Percentiles rank a stretch among this genome's conserved stretches.
These are phyloP conservation scores for Lepeophtheirus nordmannii DNA, from an alignment of 2,888 invertebrate species.

Conservation along the genomic window DNA sequence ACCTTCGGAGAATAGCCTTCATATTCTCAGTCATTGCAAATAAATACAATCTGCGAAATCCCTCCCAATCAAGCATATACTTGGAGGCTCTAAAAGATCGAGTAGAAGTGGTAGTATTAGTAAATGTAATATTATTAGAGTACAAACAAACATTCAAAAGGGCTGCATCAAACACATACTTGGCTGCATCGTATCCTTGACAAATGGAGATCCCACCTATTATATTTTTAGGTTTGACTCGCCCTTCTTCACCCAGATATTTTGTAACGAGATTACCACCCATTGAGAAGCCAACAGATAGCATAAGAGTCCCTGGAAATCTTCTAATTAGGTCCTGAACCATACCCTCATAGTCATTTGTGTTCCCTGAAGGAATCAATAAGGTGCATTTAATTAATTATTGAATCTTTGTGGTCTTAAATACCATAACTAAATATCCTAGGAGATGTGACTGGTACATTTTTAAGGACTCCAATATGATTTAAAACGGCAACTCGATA, in stretches of 20 bases:
- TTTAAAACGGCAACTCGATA: constrained; percentile 83
- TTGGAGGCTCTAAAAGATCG: constrained; percentile 54
- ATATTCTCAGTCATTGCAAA: constrained; percentile 87
- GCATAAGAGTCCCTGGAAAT: constrained; percentile 46
- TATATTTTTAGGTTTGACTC: constrained; percentile 46
- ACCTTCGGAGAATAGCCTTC: constrained; percentile 67
- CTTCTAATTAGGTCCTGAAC: constrained; percentile 46
- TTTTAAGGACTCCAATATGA: constrained; percentile 73
- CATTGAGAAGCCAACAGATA: constrained; percentile 79
- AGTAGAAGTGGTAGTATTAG: too few species aligned
- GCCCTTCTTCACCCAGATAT: constrained; percentile 53
- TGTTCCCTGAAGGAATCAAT: constrained; percentile 50
- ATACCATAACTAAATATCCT: constrained; percentile 70
- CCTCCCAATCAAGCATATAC: constrained; percentile 68
- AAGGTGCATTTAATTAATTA: not conserved
- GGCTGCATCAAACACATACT: constrained; percentile 45
- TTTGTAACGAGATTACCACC: constrained; percentile 86
- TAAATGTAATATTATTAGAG: constrained; percentile 24
- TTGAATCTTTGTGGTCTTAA: constrained; percentile 34
- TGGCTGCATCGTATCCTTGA: constrained; percentile 80
- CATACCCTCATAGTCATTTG: constrained; percentile 74
- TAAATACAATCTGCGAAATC: constrained; percentile 71
- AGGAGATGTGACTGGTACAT: constrained; percentile 67
- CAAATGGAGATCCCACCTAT: constrained; percentile 82
- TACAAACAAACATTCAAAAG: not conserved